These are phyloP conservation scores for Microchrysa polita DNA, from an alignment of 2,888 invertebrate genomes.

Conservation along the genomic window DNA sequence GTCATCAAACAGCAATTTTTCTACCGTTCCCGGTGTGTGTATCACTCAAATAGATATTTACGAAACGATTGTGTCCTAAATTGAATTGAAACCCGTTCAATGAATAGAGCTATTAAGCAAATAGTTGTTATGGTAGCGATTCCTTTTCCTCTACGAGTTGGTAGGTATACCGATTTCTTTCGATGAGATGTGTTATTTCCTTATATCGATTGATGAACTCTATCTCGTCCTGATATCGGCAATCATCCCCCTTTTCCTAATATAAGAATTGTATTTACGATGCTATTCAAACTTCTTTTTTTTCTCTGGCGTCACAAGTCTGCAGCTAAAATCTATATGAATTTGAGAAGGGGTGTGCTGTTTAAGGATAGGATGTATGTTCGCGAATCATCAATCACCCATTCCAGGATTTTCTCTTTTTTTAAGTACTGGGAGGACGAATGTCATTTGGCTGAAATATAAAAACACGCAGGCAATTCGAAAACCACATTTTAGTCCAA, in stretches of 20 bases:
- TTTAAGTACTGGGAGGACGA: too few species aligned
- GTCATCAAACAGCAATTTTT: too few species aligned
- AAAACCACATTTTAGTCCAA: too few species aligned
- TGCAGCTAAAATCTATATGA: constrained; percentile 2
- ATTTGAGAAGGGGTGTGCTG: not conserved
- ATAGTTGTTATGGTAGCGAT: constrained; percentile 54
- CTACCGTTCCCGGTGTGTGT: not conserved
- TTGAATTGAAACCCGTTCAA: constrained; percentile 54
- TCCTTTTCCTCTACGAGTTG: constrained; percentile 27
- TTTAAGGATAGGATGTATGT: constrained; percentile 17
- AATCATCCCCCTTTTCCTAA: too few species aligned
- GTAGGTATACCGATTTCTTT: constrained; percentile 3
- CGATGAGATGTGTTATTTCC: constrained; percentile 7
- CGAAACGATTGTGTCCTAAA: constrained; percentile 49
- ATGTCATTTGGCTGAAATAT: not conserved
- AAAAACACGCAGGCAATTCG: too few species aligned
- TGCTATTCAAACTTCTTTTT: not conserved
- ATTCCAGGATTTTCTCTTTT: not conserved
- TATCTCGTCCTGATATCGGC: not conserved
- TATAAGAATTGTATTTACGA: too few species aligned
- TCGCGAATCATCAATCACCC: constrained; percentile 23
- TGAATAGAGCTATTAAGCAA: constrained; percentile 53
- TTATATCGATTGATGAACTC: constrained; percentile 7
- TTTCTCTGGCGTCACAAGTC: constrained; percentile 34
- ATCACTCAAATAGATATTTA: constrained; percentile 38